These are phyloP conservation scores for Darevskia mixta DNA, from an alignment of 2,797 vertebrate species.

Conservation along the genomic window DNA sequence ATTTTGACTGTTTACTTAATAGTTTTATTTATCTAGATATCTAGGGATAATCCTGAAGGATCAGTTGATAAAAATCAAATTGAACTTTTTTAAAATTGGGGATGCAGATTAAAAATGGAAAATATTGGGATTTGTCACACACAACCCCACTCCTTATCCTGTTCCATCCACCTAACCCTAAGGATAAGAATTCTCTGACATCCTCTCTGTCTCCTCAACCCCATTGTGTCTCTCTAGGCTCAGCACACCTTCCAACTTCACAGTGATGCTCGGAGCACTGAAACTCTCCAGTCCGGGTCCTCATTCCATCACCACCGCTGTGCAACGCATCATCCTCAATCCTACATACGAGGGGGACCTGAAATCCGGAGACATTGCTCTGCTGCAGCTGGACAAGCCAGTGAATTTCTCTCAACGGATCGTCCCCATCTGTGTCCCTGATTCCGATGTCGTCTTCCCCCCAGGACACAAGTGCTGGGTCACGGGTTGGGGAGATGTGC, in stretches of 20 bases:
- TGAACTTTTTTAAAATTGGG: not conserved
- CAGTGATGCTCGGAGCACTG: slow-evolving; percentile 25
- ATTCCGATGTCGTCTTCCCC: not conserved
- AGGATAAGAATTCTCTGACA: not conserved
- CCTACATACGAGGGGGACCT: not conserved
- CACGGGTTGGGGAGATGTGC: slow-evolving; percentile 17
- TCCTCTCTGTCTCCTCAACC: not conserved
- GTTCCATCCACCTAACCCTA: not conserved
- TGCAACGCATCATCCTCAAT: slow-evolving; percentile 21
- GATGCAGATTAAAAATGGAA: not conserved
- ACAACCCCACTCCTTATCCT: not conserved
- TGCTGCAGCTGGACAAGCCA: not conserved
- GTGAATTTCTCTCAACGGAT: not conserved
- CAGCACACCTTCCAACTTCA: slow-evolving; percentile 26
- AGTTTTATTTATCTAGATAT: not conserved
- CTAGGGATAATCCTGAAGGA: not conserved
- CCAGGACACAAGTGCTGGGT: slow-evolving; percentile 3
- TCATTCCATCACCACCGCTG: not conserved
- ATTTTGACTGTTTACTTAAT: not conserved
- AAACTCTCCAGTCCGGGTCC: slow-evolving; percentile 29
- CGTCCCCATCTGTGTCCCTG: slow-evolving; percentile 26
- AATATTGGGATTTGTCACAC: not conserved
- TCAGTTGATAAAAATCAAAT: not conserved
- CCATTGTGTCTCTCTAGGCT: not conserved
- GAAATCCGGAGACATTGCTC: slow-evolving; percentile 14